These are phyloP conservation scores for Aplocera efformata DNA, from an alignment of 2,888 invertebrate genomes.

Conservation along the genomic window DNA sequence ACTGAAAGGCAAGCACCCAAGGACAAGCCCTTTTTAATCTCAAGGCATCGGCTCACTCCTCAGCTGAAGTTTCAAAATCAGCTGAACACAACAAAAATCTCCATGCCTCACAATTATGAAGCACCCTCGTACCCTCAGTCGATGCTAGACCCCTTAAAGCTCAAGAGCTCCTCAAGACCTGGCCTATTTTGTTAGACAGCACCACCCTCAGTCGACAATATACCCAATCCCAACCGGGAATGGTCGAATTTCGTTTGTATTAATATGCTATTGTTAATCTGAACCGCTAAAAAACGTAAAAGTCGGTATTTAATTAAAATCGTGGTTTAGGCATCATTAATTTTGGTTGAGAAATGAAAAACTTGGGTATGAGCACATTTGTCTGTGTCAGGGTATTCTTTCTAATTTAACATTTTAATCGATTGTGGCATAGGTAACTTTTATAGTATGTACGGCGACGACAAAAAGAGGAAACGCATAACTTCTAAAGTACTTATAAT, in stretches of 20 bases:
- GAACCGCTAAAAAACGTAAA: conserved; percentile 22
- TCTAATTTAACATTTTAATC: too few relatives aligned
- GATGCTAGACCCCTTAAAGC: conserved; percentile 31
- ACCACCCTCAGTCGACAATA: background rate
- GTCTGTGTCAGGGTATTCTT: too few relatives aligned
- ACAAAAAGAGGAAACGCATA: too few relatives aligned
- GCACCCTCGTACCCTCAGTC: conserved; percentile 40
- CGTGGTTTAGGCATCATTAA: conserved; percentile 12
- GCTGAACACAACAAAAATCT: conserved; percentile 40
- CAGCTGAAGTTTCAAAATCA: conserved; percentile 28
- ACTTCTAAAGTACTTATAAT: too few relatives aligned
- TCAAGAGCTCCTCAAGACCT: conserved; percentile 39
- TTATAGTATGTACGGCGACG: too few relatives aligned
- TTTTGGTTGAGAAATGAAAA: conserved; percentile 4
- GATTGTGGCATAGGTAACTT: too few relatives aligned
- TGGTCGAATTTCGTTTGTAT: too few relatives aligned
- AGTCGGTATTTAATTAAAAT: conserved; percentile 31
- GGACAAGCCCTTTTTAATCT: too few relatives aligned
- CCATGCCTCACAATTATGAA: conserved; percentile 49
- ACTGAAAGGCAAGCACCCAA: too few relatives aligned
- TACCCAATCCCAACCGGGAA: conserved; percentile 27
- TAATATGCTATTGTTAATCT: conserved; percentile 24
- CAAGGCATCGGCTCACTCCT: conserved; percentile 14
- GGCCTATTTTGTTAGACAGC: conserved; percentile 53
- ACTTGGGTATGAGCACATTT: too few relatives aligned